Evolutionary conservation across 2,797 vertebrate genomes (phyloP).

Genomic region (Megaceryle alcyon): DNA sequence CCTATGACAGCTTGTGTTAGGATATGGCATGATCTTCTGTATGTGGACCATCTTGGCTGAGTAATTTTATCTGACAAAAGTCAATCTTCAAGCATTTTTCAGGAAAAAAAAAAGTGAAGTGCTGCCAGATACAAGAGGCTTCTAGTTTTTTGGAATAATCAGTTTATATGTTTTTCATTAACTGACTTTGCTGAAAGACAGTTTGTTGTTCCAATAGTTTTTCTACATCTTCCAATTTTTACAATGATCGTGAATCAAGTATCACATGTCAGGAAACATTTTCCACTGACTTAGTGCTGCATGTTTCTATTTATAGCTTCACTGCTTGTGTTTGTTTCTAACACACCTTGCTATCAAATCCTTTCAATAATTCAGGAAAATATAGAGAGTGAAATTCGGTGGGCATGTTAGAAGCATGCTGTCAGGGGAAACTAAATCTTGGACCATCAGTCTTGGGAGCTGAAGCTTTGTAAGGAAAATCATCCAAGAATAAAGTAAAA

Average conservation of each 20-base stretch:
- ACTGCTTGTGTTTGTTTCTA: not conserved
- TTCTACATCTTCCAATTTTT: not conserved
- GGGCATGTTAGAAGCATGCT: not conserved
- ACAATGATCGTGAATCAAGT: not conserved
- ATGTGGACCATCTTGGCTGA: not conserved
- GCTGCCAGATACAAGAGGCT: not conserved
- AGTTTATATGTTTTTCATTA: not conserved
- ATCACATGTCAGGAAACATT: not conserved
- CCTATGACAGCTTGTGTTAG: not conserved
- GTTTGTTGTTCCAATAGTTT: not conserved
- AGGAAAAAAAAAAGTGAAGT: not conserved
- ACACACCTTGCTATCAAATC: not conserved
- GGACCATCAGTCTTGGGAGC: not conserved
- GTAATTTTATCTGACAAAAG: constrained; percentile 22
- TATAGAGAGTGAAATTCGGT: not conserved
- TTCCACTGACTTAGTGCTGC: not conserved
- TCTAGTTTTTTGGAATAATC: not conserved
- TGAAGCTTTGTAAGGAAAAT: not conserved
- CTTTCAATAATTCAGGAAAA: not conserved
- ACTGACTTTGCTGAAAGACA: not conserved
- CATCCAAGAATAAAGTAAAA: not conserved
- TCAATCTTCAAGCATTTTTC: not conserved
- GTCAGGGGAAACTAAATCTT: not conserved
- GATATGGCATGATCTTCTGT: not conserved
- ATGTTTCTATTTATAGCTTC: not conserved